A percentile compares a stretch with the other conserved stretches of the same genome.
These are phyloP conservation scores for Dryobota labecula DNA, from an alignment of 2,888 invertebrate genomes.

Conservation along the genomic window DNA sequence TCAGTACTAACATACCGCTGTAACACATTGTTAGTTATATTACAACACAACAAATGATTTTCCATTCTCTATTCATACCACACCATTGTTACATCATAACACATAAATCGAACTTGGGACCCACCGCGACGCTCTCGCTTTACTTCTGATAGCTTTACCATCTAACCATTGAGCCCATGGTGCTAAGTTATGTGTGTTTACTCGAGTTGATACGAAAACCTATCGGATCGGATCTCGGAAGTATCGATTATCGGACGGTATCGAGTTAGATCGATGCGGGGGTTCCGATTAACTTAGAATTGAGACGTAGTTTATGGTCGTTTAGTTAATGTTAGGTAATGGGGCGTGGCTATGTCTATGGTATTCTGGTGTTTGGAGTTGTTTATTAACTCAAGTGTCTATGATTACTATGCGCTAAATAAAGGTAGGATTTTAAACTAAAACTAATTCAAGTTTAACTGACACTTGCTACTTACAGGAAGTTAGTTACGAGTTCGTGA, in stretches of 20 bases:
- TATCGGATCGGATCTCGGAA: constrained; percentile 67
- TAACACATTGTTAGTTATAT: constrained; percentile 1
- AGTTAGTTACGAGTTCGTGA: constrained; percentile 43
- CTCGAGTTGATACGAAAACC: constrained; percentile 53
- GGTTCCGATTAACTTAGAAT: constrained; percentile 59
- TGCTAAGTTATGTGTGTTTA: constrained; percentile 53
- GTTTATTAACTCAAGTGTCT: not conserved
- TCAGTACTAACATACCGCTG: too few relatives aligned
- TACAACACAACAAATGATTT: constrained; percentile 8
- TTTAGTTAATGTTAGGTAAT: constrained; percentile 47
- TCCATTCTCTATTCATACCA: constrained; percentile 18
- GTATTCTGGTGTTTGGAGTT: constrained; percentile 11
- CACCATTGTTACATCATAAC: constrained; percentile 51
- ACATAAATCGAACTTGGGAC: constrained; percentile 62
- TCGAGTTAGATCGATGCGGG: constrained; percentile 62
- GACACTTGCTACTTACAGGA: not conserved
- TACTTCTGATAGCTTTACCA: constrained; percentile 59
- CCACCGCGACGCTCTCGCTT: constrained; percentile 66
- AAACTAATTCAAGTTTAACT: not conserved
- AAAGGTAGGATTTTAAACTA: constrained; percentile 5
- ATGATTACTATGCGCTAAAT: not conserved
- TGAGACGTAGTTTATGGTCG: constrained; percentile 54
- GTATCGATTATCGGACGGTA: constrained; percentile 61
- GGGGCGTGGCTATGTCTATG: constrained; percentile 8
- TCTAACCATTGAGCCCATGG: constrained; percentile 45